Evolutionary conservation across 2,888 invertebrate genomes (phyloP).

Genomic region (Chrysodeixis includens): DNA sequence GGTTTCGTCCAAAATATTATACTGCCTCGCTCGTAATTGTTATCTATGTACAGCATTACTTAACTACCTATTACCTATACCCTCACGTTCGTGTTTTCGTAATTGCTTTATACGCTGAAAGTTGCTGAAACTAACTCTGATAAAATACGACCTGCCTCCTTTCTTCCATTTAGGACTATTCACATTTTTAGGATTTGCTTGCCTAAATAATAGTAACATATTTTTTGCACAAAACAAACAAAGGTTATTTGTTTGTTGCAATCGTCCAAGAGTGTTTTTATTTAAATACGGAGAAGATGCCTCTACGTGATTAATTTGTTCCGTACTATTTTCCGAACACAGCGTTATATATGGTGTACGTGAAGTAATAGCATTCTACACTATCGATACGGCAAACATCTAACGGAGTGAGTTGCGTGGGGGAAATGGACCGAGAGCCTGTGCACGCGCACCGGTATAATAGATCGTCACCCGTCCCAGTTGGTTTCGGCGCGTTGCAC

Average conservation of each 20-base stretch:
- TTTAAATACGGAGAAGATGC: slow-evolving; percentile 7
- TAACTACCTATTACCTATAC: slow-evolving; percentile 44
- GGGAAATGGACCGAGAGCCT: slow-evolving; percentile 87
- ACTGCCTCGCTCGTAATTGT: slow-evolving; percentile 37
- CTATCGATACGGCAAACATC: slow-evolving; percentile 77
- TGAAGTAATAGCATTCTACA: slow-evolving; percentile 66
- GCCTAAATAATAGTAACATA: neutral
- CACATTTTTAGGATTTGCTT: neutral
- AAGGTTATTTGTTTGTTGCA: slow-evolving; percentile 9
- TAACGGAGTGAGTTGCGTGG: slow-evolving; percentile 87
- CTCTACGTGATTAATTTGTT: slow-evolving; percentile 12
- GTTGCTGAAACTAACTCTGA: slow-evolving; percentile 46
- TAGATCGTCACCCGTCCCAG: slow-evolving; percentile 87
- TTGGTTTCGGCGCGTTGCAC: slow-evolving; percentile 87
- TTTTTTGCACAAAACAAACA: slow-evolving; percentile 1
- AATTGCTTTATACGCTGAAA: slow-evolving; percentile 60
- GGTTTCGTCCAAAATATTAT: slow-evolving; percentile 31
- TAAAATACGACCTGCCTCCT: slow-evolving; percentile 52
- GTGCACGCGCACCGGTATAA: slow-evolving; percentile 86
- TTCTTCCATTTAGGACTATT: neutral
- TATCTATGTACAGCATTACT: slow-evolving; percentile 57
- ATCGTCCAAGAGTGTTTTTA: slow-evolving; percentile 1
- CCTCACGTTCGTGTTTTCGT: slow-evolving; percentile 50
- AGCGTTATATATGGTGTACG: slow-evolving; percentile 37
- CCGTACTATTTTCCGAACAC: slow-evolving; percentile 11